Base-by-base conservation (phyloP, 2,888 invertebrate genomes). In the Antheraea assamensis region DNA sequence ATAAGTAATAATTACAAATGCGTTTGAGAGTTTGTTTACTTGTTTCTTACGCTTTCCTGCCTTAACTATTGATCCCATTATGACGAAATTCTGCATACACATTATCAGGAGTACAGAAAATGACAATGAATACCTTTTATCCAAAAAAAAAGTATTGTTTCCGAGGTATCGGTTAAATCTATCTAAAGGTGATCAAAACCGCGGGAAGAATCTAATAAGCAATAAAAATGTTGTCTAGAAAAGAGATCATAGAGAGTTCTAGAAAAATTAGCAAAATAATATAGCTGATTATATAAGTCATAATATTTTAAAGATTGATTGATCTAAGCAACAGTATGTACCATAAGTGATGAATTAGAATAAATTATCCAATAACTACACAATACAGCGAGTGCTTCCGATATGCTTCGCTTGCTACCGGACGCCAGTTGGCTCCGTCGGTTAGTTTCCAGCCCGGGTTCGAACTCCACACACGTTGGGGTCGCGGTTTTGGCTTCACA, bases 381-480 rank as follows among this genome's bases (percentile, higher is more conserved):
- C 89, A 88, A 91, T 87, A 88, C 85, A 79, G 83, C 83, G 79
- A 86, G 84, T 85, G 88, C 88, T 92, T 91, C 91, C 91, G 93
- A 92, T 87, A 92, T 90, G 93, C 89, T 92, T 83, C 82, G 91
- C 79, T 90, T 81, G 86, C 83, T 79, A 86, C 89, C 92, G 92
- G 91, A 90, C 91, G 91, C 86, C 91, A 92, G 92, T 91, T 92
- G 92, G 82, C 85, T 81, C 77, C 82, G 88, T 83, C 91, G 90
- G 92, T 93, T 93, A 94, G 93, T 94, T 87, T 82, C 86, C 81
- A 83, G 77, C 82, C 86, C 87, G 89, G 90, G 85, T 90, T 91
- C 87, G 88, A 92, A 92, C 93, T 92, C 92, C 92, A 90, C 92
- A 93, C 93, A 94, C 93, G 93, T 88, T 83, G 81, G 82, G 73